A percentile compares a stretch with the other conserved stretches of the same genome.
Conservation (phyloP, 2,113 vertebrate genomes). For the Arizona elegans region DNA sequence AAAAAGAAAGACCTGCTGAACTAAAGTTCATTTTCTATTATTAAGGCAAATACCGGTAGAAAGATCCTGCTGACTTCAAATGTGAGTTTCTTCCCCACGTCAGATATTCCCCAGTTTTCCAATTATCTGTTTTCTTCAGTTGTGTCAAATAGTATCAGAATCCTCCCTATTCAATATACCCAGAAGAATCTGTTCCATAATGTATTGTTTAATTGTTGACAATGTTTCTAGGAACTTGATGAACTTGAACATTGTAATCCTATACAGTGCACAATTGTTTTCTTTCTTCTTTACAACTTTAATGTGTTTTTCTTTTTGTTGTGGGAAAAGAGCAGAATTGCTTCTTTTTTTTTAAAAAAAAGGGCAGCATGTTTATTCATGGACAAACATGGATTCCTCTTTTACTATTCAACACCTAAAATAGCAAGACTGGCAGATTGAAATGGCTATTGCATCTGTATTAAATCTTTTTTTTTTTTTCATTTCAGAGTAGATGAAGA, state of each 20-base stretch:
- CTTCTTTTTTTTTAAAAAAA: neutral
- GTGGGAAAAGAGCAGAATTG: neutral
- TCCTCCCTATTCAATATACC: neutral
- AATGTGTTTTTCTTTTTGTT: neutral
- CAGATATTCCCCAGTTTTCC: neutral
- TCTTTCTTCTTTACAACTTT: neutral
- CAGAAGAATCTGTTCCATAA: neutral
- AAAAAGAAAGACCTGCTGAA: neutral
- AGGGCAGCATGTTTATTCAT: neutral
- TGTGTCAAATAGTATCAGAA: neutral
- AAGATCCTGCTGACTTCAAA: neutral
- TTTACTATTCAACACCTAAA: neutral
- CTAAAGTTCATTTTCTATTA: neutral
- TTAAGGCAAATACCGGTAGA: neutral
- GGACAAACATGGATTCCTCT: neutral
- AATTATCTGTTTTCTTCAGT: neutral
- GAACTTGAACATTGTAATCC: neutral
- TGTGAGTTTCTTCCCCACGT: neutral
- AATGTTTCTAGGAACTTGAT: neutral
- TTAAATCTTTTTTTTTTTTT: neutral
- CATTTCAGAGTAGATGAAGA: neutral
- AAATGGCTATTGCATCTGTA: neutral
- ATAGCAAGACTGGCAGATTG: neutral
- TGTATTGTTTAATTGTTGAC: slow-evolving; percentile 1
- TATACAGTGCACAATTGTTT: neutral